Base-by-base conservation (phyloP, 2,113 vertebrate genomes). In the Melanocharis versteri region DNA sequence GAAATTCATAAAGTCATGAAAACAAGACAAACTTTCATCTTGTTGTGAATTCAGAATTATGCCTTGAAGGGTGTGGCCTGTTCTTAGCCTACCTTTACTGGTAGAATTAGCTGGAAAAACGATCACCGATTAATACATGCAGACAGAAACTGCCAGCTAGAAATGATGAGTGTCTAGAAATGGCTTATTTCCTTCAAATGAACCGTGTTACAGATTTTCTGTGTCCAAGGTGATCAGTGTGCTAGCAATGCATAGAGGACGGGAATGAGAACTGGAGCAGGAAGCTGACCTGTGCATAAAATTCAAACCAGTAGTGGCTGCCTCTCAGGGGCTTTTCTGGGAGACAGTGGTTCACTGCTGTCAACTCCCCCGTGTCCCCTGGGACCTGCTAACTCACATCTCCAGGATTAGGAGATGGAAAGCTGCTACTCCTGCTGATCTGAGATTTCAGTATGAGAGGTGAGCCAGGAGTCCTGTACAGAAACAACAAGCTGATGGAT, bases 1-100 rank as follows among this genome's bases (percentile, higher is more conserved):
- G n/a, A 92, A 37, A 89, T 90, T 87, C 10, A 66, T 71, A 27
- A 82, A 76, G 23, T 90, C 21, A 47, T 50, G 39, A 66, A 61
- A 94, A 92, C 19, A 68, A 81, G n/a, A n/a, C 39, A 72, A 88
- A 66, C 10, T 26, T 69, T 91, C 93, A 61, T 61, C 71, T 92
- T 77, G 26, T 50, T 92, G 86, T 85, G 42, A 61, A 66, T 83
- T 88, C 53, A 73, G 39, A 82, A 50, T 80, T 90, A 42, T n/a
- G 13, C 10, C 42, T 81, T 7, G 18, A 22, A 86, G 68, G 27
- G 10, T 57, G 47, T 85, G 19, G 27, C 35, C 45, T 90, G 31
- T 53, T 71, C 33, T 82, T 91, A 85, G 35, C 27, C 73, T 54
- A 35, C 30, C 10, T 48, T 71, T 77, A 71, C 27, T 71, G 65